Evolutionary conservation across 2,888 invertebrate species (phyloP).

Genomic region (Trichacis sp.): DNA sequence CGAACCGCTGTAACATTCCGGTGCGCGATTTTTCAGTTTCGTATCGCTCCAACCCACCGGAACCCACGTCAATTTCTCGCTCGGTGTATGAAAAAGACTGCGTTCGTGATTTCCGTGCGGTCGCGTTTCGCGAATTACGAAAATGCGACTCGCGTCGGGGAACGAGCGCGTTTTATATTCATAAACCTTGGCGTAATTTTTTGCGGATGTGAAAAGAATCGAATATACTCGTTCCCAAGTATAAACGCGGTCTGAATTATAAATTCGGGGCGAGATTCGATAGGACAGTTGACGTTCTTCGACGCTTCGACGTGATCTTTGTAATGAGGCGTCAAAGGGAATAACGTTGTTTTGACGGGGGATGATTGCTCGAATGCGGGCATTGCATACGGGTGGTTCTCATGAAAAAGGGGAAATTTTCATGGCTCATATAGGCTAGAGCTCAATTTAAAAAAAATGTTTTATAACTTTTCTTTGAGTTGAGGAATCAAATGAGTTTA

Average conservation of each 20-base stretch:
- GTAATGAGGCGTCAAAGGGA: constrained; percentile 51
- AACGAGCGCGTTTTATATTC: background rate
- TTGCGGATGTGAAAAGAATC: background rate
- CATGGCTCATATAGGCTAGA: no score
- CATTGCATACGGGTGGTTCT: background rate
- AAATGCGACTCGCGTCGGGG: background rate
- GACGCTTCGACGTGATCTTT: constrained; percentile 21
- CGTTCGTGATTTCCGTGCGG: background rate
- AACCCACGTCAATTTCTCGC: background rate
- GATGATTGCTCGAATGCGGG: background rate
- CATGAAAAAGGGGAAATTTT: no score
- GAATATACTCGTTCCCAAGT: background rate
- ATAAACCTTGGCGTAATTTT: background rate
- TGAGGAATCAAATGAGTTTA: no score
- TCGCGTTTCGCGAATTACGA: background rate
- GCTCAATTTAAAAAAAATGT: background rate
- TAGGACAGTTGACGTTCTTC: constrained; percentile 46
- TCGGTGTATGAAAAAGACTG: background rate
- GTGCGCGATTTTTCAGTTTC: background rate
- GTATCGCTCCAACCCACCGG: background rate
- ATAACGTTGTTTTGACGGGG: constrained; percentile 50
- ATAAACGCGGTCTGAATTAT: constrained; percentile 38
- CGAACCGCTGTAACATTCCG: constrained; percentile 5
- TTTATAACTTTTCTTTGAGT: no score
- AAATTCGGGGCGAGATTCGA: constrained; percentile 52